Evolutionary conservation across 2,797 vertebrate genomes (phyloP).

Genomic region (Enteromius paludinosus): DNA sequence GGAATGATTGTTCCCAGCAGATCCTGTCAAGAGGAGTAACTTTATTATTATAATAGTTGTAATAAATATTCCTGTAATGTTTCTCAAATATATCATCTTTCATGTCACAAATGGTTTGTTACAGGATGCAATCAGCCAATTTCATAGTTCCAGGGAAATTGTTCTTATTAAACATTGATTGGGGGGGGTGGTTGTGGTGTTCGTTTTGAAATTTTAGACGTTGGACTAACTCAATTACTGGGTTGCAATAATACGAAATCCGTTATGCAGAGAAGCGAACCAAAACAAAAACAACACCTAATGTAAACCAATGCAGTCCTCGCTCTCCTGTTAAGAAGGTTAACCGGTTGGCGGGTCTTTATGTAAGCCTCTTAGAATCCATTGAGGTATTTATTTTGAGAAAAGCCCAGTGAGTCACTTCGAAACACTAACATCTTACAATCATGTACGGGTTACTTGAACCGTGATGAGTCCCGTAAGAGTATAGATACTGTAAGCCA

Average conservation of each 20-base stretch:
- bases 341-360: slow-evolving; percentile 69
- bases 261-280: slow-evolving; percentile 8
- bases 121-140: not conserved
- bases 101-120: not conserved
- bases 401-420: slow-evolving; percentile 52
- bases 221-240: not conserved
- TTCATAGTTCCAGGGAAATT: not conserved
- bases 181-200: not conserved
- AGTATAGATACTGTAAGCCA: not conserved
- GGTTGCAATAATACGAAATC: not conserved
- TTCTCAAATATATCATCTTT: not conserved
- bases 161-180: not conserved
- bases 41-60: not conserved
- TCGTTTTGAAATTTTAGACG: slow-evolving; percentile 4
- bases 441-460: not conserved
- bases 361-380: slow-evolving; percentile 76
- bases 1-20: slow-evolving; percentile 17
- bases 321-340: slow-evolving; percentile 65
- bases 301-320: slow-evolving; percentile 49
- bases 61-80: slow-evolving; percentile 41
- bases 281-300: slow-evolving; percentile 67
- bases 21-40: slow-evolving; percentile 33
- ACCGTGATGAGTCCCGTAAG: not conserved
- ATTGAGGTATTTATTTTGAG: slow-evolving; percentile 57
- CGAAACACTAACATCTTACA: not conserved